Evolutionary conservation across 2,888 invertebrate genomes (phyloP).

Genomic region (Scaptomyza reducta): DNA sequence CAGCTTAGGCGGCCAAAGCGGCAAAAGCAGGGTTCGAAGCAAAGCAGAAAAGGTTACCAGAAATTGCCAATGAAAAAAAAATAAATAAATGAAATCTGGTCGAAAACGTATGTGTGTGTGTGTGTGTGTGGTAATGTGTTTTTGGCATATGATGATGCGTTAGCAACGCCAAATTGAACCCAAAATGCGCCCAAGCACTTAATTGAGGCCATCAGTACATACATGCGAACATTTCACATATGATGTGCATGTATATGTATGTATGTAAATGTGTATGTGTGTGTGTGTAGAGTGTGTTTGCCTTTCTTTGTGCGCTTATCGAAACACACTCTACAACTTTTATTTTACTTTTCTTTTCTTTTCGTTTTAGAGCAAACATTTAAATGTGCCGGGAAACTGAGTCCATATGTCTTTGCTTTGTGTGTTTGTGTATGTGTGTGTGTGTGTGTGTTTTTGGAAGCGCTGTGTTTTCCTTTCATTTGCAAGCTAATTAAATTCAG

Average conservation of each 20-base stretch:
- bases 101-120: conserved; percentile 7
- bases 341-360: neutral
- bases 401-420: conserved; percentile 1
- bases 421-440: conserved; percentile 1
- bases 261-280: neutral
- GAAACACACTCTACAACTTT: conserved; percentile 16
- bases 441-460: conserved; percentile 6
- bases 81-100: conserved; percentile 56
- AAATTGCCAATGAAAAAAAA: conserved; percentile 73
- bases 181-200: conserved; percentile 74
- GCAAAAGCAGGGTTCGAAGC: conserved; percentile 23
- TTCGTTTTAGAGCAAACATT: conserved; percentile 21
- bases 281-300: conserved; percentile 13
- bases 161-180: conserved; percentile 57
- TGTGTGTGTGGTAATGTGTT: neutral
- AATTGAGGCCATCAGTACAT: conserved; percentile 75
- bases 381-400: conserved; percentile 8
- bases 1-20: conserved; percentile 55
- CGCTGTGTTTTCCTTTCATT: conserved; percentile 59
- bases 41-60: conserved; percentile 57
- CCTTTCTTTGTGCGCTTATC: conserved; percentile 43
- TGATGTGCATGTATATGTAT: neutral
- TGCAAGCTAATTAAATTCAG: conserved; percentile 45
- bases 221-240: conserved; percentile 8
- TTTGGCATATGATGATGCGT: conserved; percentile 39